phyloP scores from a whole-genome alignment of 2,113 vertebrate genomes.

The Mastomys coucha region DNA sequence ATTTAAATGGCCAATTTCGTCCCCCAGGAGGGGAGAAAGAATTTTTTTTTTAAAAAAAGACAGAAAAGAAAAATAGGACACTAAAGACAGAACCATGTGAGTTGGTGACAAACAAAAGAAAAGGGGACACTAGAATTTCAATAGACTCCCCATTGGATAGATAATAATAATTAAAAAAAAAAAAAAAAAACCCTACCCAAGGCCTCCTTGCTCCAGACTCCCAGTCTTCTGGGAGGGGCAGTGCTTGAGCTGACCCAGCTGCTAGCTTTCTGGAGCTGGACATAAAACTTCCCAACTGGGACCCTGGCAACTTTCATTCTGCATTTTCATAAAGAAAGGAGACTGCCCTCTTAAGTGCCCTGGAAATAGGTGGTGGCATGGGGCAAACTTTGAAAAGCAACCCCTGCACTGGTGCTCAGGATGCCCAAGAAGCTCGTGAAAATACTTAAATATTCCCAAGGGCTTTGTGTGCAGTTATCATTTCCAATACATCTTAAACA shows the following conservation, averaged over 20 bases:
- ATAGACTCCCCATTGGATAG: slow-evolving; percentile 64
- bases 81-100: slow-evolving; percentile 74
- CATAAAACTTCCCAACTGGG: neutral
- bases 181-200: slow-evolving; percentile 30
- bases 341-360: slow-evolving; percentile 42
- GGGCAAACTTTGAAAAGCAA: slow-evolving; percentile 54
- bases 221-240: neutral
- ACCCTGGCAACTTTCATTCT: neutral
- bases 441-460: slow-evolving; percentile 40
- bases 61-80: slow-evolving; percentile 66
- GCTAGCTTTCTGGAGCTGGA: neutral
- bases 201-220: neutral
- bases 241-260: neutral
- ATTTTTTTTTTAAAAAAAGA: neutral
- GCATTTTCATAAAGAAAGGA: slow-evolving; percentile 29
- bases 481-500: neutral
- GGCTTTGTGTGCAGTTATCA: neutral
- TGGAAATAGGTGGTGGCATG: slow-evolving; percentile 27
- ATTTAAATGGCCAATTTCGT: slow-evolving; percentile 77
- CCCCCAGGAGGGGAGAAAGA: neutral
- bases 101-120: slow-evolving; percentile 67
- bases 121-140: slow-evolving; percentile 70
- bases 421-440: neutral
- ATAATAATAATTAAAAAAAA: neutral
- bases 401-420: slow-evolving; percentile 23